Evolutionary conservation across 2,888 invertebrate genomes (phyloP).

Genomic region (Meganola albula): DNA sequence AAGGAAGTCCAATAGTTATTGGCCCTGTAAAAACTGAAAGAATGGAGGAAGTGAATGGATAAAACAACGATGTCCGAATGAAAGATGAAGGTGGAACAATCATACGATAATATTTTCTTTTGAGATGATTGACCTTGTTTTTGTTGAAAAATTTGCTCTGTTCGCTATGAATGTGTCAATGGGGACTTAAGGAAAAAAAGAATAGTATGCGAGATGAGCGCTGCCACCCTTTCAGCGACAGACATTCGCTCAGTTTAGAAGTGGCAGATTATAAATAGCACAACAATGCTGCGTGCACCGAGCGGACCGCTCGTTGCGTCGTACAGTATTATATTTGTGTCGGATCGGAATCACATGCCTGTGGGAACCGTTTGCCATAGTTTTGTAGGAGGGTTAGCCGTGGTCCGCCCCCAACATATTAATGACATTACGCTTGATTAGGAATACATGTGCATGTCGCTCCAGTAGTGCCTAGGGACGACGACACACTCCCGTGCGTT

Average conservation of each 20-base stretch:
- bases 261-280: slow-evolving; percentile 34
- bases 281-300: slow-evolving; percentile 31
- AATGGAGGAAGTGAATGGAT: no score
- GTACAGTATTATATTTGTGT: slow-evolving; percentile 22
- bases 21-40: no score
- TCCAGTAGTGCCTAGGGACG: slow-evolving; percentile 44
- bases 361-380: slow-evolving; percentile 44
- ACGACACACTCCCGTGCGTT: slow-evolving; percentile 39
- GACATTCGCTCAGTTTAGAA: slow-evolving; percentile 23
- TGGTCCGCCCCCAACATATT: slow-evolving; percentile 51
- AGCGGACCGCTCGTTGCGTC: slow-evolving; percentile 19
- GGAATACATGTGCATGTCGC: slow-evolving; percentile 48
- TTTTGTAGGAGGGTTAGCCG: slow-evolving; percentile 46
- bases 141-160: no score
- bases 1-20: no score
- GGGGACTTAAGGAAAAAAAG: no score
- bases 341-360: slow-evolving; percentile 36
- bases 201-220: neutral
- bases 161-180: no score
- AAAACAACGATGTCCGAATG: no score
- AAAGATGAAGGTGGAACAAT: no score
- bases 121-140: no score
- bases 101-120: no score
- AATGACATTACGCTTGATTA: slow-evolving; percentile 52
- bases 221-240: slow-evolving; percentile 14